Evolutionary conservation across 2,113 vertebrate genomes (phyloP), one percentile per base, ranked within the genome.

Genomic region (Carassius auratus): DNA sequence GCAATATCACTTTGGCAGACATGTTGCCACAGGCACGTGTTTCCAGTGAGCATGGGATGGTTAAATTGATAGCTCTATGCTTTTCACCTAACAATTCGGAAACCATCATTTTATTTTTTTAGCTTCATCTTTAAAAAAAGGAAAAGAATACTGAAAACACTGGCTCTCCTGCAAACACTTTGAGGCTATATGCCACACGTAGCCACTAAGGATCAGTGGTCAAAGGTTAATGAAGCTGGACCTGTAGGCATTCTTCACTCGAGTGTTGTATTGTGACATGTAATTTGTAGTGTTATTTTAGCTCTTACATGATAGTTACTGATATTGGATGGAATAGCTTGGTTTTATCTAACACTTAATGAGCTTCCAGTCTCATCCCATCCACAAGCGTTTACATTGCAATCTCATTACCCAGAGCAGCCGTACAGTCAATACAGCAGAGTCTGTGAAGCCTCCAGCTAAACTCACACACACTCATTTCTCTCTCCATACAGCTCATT

Each of bases 381-480:
- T 84, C 66, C 62, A 8, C 45, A 64, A 66, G 71, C 52, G 74
- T 94, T 92, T 92, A 93, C 92, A 91, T 88, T 91, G 89, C 59
- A 91, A 91, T 87, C 83, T 79, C 71, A 90, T 86, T 85, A 88
- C 90, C 76, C 88, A 90, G 90, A 89, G 87, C 45, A 52, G 64
- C 62, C 79, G 0, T 90, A 88, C 91, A 94, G 92, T 95, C 91
- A 88, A 93, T 94, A 90, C 84, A 76, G 81, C 84, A 55, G 23
- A 91, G 93, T 93, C 92, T 92, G 90, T 94, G 91, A 93, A 92
- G 92, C 90, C 91, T 92, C 91, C 76, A 85, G 88, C 90, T 92
- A 92, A 92, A 91, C 92, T 94, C 93, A 93, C 87, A 92, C 89
- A 94, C 91, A 85, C 87, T 89, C 87, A 88, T 91, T 86, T 91